Evolutionary conservation across 1,140 invertebrate genomes (phyloP).

Genomic region (fruit fly (Drosophila melanogaster)): Release_6_plus_ISO1_MT NT_033779.5:17512001-17512500

Average conservation of each 20-base stretch:
- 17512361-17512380: constrained; percentile 86
- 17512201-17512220: too few species aligned
- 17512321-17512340: constrained; percentile 94
- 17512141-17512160: constrained; percentile 93
- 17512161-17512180: constrained; percentile 88
- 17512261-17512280: constrained; percentile 94
- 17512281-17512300: constrained; percentile 93
- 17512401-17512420: constrained; percentile 87
- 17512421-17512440: constrained; percentile 86
- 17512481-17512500: constrained; percentile 97
- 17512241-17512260: constrained; percentile 88
- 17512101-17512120: constrained; percentile 97
- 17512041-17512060: constrained; percentile 94
- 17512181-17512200: not conserved
- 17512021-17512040: constrained; percentile 95
- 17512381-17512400: constrained; percentile 89
- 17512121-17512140: constrained; percentile 95
- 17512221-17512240: constrained; percentile 80
- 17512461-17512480: constrained; percentile 92
- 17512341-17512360: constrained; percentile 93
- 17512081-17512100: constrained; percentile 90
- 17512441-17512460: constrained; percentile 89
- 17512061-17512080: constrained; percentile 91
- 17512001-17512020: constrained; percentile 88
- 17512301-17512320: constrained; percentile 94